These are phyloP conservation scores for Oligia fasciuncula DNA, from an alignment of 2,888 invertebrate species.

Conservation along the genomic window DNA sequence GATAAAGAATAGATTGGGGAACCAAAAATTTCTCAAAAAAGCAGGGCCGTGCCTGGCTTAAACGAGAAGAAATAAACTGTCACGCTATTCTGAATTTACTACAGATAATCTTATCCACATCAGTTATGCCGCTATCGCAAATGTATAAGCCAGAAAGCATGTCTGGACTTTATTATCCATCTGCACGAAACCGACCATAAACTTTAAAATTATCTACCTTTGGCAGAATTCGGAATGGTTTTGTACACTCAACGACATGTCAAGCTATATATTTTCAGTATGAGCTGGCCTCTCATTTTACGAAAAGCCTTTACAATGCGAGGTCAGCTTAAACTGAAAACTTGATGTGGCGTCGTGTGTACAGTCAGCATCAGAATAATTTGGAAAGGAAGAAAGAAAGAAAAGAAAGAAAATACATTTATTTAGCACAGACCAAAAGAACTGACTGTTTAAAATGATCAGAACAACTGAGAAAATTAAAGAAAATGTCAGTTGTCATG, in stretches of 20 bases:
- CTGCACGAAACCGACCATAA: constrained; percentile 6
- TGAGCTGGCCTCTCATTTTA: no score
- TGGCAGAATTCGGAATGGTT: not conserved
- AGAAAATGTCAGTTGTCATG: no score
- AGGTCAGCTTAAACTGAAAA: not conserved
- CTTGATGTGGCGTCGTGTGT: not conserved
- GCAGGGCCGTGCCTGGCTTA: not conserved
- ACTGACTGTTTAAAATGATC: not conserved
- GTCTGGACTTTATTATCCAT: constrained; percentile 19
- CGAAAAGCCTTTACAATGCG: not conserved
- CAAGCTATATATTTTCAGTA: not conserved
- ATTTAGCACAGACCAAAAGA: not conserved
- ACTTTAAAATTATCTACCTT: constrained; percentile 11
- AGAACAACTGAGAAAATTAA: not conserved
- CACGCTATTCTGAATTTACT: constrained; percentile 6
- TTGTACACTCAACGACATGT: not conserved
- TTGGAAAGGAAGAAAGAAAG: no score
- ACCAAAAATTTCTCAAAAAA: not conserved
- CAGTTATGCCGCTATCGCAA: not conserved
- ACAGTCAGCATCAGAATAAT: not conserved
- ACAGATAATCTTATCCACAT: not conserved
- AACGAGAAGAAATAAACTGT: not conserved
- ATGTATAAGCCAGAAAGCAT: not conserved
- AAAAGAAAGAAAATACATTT: no score
- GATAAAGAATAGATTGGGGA: not conserved